These are phyloP conservation scores for Pterocles gutturalis DNA, from an alignment of 2,113 vertebrate genomes.

Conservation along the genomic window DNA sequence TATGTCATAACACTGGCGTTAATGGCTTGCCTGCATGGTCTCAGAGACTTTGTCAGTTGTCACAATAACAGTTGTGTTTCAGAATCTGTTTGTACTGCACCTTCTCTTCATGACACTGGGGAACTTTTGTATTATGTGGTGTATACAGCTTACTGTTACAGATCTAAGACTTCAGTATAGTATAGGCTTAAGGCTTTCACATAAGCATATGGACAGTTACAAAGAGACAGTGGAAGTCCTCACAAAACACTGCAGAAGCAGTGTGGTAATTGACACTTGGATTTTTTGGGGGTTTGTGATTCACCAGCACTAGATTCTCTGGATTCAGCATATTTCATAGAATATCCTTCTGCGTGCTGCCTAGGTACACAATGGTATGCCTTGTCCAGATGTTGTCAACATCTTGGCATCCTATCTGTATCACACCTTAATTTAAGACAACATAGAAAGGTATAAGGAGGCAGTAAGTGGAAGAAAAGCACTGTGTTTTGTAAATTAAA, in stretches of 20 bases:
- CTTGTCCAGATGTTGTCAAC: neutral
- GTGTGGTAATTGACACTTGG: neutral
- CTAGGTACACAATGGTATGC: fast-evolving
- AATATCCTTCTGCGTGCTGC: neutral
- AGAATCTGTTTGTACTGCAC: neutral
- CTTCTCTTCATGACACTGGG: neutral
- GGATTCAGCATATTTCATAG: neutral
- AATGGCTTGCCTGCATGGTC: neutral
- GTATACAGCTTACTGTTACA: neutral
- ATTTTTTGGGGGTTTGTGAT: fast-evolving
- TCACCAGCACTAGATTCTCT: neutral
- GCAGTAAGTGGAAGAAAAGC: neutral
- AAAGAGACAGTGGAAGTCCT: neutral
- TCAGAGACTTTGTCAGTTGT: neutral
- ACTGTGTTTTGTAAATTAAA: neutral
- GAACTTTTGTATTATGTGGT: neutral
- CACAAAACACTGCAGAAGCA: neutral
- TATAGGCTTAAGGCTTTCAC: neutral
- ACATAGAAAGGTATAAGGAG: neutral
- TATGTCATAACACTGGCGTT: neutral
- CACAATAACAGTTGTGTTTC: neutral
- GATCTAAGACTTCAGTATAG: neutral
- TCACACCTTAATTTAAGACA: neutral
- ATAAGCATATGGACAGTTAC: neutral
- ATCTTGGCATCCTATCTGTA: neutral